phyloP scores from a whole-genome alignment of 1,140 invertebrate species.

The Caenorhabditis elegans region DNA sequence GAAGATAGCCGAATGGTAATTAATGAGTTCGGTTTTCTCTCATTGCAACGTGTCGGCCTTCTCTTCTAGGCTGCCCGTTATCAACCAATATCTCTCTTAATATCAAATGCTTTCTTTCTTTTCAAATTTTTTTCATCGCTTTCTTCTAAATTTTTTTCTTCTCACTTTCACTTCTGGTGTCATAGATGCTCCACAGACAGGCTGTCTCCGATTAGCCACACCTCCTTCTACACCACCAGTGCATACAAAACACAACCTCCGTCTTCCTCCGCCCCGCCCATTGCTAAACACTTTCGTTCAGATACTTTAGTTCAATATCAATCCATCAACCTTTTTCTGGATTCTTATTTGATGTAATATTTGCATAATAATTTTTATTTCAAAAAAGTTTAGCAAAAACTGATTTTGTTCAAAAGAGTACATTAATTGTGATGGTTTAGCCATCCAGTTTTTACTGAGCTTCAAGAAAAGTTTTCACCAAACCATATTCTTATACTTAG shows the following conservation, averaged over 20 bases:
- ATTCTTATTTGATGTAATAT: too few relatives aligned
- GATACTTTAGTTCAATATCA: neutral
- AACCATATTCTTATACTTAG: too few relatives aligned
- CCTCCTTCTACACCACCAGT: neutral
- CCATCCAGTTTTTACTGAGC: too few relatives aligned
- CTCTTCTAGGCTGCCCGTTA: neutral
- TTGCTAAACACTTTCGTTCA: neutral
- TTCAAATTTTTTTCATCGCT: neutral
- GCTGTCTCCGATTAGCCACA: neutral
- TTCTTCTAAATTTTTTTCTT: too few relatives aligned
- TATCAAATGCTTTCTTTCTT: neutral
- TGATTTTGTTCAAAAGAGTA: too few relatives aligned
- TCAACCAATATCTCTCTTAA: neutral
- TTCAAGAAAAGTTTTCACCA: too few relatives aligned
- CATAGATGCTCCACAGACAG: constrained; percentile 1
- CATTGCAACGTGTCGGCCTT: neutral
- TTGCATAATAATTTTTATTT: too few relatives aligned
- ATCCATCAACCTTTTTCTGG: too few relatives aligned
- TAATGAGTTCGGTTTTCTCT: constrained; percentile 29
- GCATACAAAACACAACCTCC: constrained; percentile 21
- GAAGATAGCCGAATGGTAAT: constrained; percentile 9
- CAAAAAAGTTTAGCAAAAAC: too few relatives aligned
- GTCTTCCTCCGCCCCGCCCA: neutral
- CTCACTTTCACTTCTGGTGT: neutral
- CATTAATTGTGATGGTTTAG: too few relatives aligned